A percentile compares a stretch with the other conserved stretches of the same genome.
Evolutionary conservation across 2,888 invertebrate genomes (phyloP).

Genomic region (Rhagophthalmus giganteus): DNA sequence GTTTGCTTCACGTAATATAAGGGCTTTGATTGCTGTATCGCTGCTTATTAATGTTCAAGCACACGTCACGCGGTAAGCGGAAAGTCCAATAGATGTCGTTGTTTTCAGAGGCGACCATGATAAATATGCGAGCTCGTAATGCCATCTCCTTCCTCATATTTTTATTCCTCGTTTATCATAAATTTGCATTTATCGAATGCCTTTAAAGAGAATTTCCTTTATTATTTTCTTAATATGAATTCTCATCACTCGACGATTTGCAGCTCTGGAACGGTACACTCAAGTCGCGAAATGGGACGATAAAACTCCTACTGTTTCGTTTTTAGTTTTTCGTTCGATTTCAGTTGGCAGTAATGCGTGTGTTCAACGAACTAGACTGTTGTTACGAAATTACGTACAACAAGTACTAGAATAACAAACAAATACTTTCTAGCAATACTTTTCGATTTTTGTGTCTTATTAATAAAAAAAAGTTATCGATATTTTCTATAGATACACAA

Average conservation of each 20-base stretch:
- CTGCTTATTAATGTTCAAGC: too few species aligned
- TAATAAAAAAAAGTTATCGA: conserved; percentile 5
- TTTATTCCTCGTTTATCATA: conserved; percentile 27
- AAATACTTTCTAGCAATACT: conserved; percentile 25
- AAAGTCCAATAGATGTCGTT: conserved; percentile 26
- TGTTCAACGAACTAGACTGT: conserved; percentile 22
- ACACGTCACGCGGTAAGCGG: conserved; percentile 6
- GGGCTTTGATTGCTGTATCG: too few species aligned
- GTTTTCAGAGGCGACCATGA: conserved; percentile 32
- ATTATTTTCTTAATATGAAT: conserved; percentile 20
- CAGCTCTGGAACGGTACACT: conserved; percentile 13
- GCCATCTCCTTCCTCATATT: conserved; percentile 17
- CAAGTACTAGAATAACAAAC: conserved; percentile 11
- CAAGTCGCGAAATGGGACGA: conserved; percentile 17
- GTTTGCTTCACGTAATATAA: too few species aligned
- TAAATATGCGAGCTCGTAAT: conserved; percentile 28
- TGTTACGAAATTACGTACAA: too few species aligned
- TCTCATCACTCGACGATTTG: conserved; percentile 13
- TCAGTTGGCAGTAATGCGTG: conserved; percentile 26
- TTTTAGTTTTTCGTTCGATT: conserved; percentile 19
- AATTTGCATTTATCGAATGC: conserved; percentile 27
- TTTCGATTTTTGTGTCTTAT: conserved; percentile 26
- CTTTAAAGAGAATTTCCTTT: conserved; percentile 22
- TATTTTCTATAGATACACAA: conserved; percentile 21
- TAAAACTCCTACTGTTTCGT: conserved; percentile 12